Evolutionary conservation across 2,113 vertebrate species (phyloP), one percentile per base, ranked within the genome.

Genomic region (Peromyscus polionotus): DNA sequence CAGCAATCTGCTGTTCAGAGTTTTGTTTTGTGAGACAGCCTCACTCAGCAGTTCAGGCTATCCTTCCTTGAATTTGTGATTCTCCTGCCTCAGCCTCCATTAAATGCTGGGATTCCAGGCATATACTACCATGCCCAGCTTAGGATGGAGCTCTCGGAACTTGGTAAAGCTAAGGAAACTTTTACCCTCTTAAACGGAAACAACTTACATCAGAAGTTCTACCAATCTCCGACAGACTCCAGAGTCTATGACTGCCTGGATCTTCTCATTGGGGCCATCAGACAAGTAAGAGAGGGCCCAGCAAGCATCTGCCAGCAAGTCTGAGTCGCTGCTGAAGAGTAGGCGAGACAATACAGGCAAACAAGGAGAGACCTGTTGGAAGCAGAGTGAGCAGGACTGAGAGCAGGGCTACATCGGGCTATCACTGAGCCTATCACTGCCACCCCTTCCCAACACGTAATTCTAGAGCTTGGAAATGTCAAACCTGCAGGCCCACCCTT

Each of bases 241-340:
- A 0, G 99, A 99, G 98, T 99, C 99, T 70, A 99, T 99, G 94
- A 99, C 99, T 0, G 99, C 99, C 98, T 99, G 99, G 96, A 99
- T 99, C 98, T 99, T 99, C 98, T 99, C 99, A 61, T 99, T 99
- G 97, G 99, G 99, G 31, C 99, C 99, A 89, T 99, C 99, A 0
- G 99, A 99, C 88, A 99, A 99, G 98, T 99, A 99, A 97, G 99
- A 99, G 51, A 99, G 99, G 54, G 99, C 99, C 99, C 99, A 99
- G 98, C 99, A 99, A 0, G 99, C 99, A 31, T 99, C 99, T 59
- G 99, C 99, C 98, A 99, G 98, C 98, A 99, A 98, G 98, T 99
- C 99, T 48, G 99, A 99, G 98, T 99, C 99, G 42, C 99, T 99
- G 99, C 99, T 99, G 98, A 99, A 99, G 95, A 99, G 99, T 45